Conservation (phyloP, 2,888 invertebrate species). For the Stictocephala bisonia region DNA sequence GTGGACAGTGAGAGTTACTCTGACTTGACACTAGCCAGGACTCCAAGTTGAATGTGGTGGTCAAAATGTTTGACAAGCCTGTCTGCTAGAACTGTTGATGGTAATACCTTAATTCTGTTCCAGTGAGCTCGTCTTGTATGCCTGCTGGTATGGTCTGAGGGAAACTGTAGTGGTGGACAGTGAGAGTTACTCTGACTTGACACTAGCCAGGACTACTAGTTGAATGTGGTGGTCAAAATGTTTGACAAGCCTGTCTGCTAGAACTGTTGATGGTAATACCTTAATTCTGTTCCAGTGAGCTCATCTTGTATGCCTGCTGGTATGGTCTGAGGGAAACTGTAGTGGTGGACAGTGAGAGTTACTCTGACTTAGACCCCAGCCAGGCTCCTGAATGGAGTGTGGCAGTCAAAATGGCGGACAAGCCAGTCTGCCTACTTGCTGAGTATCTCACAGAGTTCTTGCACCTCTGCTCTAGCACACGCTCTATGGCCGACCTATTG, state of each 20-base stretch:
- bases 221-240: constrained; percentile 78
- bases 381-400: constrained; percentile 83
- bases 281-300: constrained; percentile 67
- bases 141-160: constrained; percentile 87
- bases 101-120: constrained; percentile 51
- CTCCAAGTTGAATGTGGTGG: no score
- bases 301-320: constrained; percentile 87
- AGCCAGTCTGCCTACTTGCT: constrained; percentile 80
- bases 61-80: no score
- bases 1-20: constrained; percentile 89
- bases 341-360: constrained; percentile 87
- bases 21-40: constrained; percentile 83
- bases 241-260: constrained; percentile 78
- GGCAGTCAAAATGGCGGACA: constrained; percentile 73
- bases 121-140: constrained; percentile 79
- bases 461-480: constrained; percentile 67
- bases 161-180: constrained; percentile 91
- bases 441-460: constrained; percentile 80
- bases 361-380: constrained; percentile 88
- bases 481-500: constrained; percentile 68
- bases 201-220: constrained; percentile 80
- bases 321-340: constrained; percentile 85
- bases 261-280: no score
- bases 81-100: no score
- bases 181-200: constrained; percentile 90